Base-by-base conservation (phyloP, 2,113 vertebrate genomes). In the Tursiops truncatus region DNA sequence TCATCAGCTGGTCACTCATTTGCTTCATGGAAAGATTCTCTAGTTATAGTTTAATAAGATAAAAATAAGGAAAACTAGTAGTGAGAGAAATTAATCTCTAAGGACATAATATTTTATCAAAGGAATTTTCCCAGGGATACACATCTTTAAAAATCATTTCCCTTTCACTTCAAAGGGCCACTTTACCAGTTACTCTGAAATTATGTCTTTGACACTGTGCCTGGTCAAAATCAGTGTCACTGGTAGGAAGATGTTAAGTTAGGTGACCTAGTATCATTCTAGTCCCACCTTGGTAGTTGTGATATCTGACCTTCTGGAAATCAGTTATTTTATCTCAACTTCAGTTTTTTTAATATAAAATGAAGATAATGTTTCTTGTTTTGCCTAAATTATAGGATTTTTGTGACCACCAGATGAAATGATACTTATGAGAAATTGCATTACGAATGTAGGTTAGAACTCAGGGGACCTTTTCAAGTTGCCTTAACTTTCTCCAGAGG, bases 111-210 rank as follows among this genome's bases (percentile, higher is more conserved):
- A 2, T 62, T 85, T 91, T 89, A 82, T 86, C 68, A 77, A 85
- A 87, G 79, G 41, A 65, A 89, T 96, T 44, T 90, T 17, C n/a
- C 47, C 71, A 84, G 53, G 3, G 17, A 74, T 28, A 56, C 6
- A 8, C 74, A 63, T 17, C 41, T 95, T 95, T 65, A 28, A 91
- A 94, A 80, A 62, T 70, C 2, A 65, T 36, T 44, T 70, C 4
- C 28, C 15, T 77, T 96, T 81, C 73, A 41, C 25, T 80, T 92
- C 36, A 63, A 93, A 79, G 38, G 56, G 23, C 38, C 13, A 44
- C 15, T 96, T 95, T 89, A 53, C 56, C 83, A 90, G 70, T 85
- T 85, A 91, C 15, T 79, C 63, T 95, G 58, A 97, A 96, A 79
- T 56, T 79, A 44, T 68, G 44, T 82, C 31, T 91, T 67, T 65